Evolutionary conservation across 2,888 invertebrate species (phyloP), one percentile per base, ranked within the genome.

Genomic region (Ganaspis brasiliensis): DNA sequence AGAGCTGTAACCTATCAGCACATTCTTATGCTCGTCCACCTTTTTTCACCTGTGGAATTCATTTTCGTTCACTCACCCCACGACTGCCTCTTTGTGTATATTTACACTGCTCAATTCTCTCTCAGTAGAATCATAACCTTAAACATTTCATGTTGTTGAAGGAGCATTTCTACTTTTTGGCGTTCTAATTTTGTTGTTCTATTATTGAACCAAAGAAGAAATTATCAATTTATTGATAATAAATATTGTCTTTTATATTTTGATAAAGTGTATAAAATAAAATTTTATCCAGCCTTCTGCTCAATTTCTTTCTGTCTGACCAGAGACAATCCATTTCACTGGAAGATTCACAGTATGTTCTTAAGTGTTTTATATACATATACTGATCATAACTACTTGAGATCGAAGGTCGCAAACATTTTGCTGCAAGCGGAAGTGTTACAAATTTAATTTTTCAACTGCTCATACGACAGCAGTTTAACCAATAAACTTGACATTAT

Each of bases 1-100:
- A 87, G 85, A 87, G 87, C 87, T 86, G 88, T 87, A 87, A 89
- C 85, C 89, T 86, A 91, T 90, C 89, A 88, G 89, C 87, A 89
- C 88, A 87, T 87, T 88, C 88, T 83, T 83, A 83, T 83, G 82
- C 81, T 82, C 79, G 79, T 82, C 78, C 82, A 85, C 85, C 83
- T 82, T 83, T 82, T 83, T 81, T 75, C 79, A 80, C 81, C 81
- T 81, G 76, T 72, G 74, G 31, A 52, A 45, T 12, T 16, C 19
- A 61, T 55, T 61, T 61, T 61, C 59, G 35, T 35, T 61, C 59
- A 61, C 59, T 61, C 59, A 61, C 59, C 35, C 59, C 59, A 61
- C 35, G 16, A 8, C 52, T 19, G n/a, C 49, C 16, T 12, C 12
- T 49, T 49, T 49, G 5, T 8, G n/a, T 49, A 5, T 16, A 49